A percentile compares a stretch with the other conserved stretches of the same genome.
Conservation (phyloP, 2,113 vertebrate species). For the Corvus cornix region DNA sequence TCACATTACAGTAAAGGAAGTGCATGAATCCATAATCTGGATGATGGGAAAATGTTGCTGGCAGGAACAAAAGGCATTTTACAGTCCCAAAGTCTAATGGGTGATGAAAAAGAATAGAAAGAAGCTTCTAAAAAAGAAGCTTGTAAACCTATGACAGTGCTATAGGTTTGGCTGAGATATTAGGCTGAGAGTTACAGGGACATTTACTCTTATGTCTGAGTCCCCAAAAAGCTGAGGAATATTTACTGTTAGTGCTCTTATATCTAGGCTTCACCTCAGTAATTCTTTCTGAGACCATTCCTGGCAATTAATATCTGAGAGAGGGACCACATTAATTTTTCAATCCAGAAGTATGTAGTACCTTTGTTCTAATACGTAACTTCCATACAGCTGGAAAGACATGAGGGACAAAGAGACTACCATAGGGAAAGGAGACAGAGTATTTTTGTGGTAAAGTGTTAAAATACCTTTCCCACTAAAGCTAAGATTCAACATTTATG, state of each 20-base stretch:
- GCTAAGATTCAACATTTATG: neutral
- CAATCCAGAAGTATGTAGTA: neutral
- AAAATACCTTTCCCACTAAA: neutral
- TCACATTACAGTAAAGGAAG: constrained; percentile 1
- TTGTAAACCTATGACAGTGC: neutral
- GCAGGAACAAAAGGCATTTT: neutral
- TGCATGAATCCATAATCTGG: constrained; percentile 11
- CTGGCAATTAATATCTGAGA: constrained; percentile 5
- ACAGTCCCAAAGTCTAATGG: neutral
- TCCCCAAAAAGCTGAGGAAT: neutral
- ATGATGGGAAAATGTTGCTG: neutral
- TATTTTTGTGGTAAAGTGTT: neutral
- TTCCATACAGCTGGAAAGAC: neutral
- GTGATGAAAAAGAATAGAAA: neutral
- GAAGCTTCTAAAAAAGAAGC: neutral
- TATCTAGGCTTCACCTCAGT: neutral
- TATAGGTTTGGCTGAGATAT: neutral
- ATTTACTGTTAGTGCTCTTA: constrained; percentile 10
- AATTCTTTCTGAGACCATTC: neutral
- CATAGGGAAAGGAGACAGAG: neutral
- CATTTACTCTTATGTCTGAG: neutral
- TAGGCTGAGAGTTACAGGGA: neutral
- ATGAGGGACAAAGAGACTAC: neutral
- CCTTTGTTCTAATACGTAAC: neutral
- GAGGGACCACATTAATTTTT: constrained; percentile 12